These are phyloP conservation scores for Percina caprodes DNA, from an alignment of 2,113 vertebrate species.

Conservation along the genomic window DNA sequence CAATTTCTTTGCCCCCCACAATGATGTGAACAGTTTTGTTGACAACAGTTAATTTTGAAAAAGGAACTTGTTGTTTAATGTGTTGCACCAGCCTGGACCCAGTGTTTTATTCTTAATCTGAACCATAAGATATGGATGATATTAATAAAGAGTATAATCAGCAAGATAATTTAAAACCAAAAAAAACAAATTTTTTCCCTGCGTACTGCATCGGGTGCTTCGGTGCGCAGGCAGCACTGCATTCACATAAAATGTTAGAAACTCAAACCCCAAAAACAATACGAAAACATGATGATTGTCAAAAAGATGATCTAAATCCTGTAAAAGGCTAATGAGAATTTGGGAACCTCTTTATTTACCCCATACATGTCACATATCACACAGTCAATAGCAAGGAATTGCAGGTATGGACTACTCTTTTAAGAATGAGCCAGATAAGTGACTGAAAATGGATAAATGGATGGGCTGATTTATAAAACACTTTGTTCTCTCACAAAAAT, in stretches of 20 bases:
- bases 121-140: not conserved
- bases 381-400: no score
- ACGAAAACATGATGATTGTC: not conserved
- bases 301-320: not conserved
- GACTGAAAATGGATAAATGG: not conserved
- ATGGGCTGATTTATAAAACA: not conserved
- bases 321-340: not conserved
- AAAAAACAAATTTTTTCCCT: not conserved
- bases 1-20: no score
- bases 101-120: not conserved
- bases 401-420: not conserved
- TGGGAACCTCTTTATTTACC: not conserved
- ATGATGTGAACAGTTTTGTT: not conserved
- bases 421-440: not conserved
- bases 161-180: not conserved
- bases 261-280: not conserved
- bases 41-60: not conserved
- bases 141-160: not conserved
- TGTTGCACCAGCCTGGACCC: not conserved
- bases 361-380: not conserved
- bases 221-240: no score
- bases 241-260: not conserved
- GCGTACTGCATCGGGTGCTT: not conserved
- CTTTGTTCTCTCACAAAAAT: constrained; percentile 9
- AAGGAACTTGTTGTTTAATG: not conserved